Evolutionary conservation across 2,113 vertebrate genomes (phyloP).

Genomic region (Andinoacara biseriatus): DNA sequence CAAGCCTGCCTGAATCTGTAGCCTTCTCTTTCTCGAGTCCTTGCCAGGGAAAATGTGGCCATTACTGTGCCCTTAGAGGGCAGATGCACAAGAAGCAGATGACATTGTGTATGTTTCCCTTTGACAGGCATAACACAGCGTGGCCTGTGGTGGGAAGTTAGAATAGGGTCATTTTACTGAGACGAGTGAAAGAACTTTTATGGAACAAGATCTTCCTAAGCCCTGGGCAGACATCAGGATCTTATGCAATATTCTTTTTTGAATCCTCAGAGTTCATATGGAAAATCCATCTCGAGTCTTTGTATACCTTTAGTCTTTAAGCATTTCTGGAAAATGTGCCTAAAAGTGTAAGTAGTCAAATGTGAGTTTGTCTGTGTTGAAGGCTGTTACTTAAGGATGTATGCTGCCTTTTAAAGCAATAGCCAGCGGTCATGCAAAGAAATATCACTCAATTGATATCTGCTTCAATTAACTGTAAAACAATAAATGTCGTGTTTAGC

Average conservation of each 20-base stretch:
- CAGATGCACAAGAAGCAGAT: conserved; percentile 28
- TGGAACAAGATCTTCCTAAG: conserved; percentile 43
- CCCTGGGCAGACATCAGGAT: conserved; percentile 29
- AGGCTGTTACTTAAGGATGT: not conserved
- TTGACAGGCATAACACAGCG: conserved; percentile 27
- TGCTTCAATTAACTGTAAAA: not conserved
- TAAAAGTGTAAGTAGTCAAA: not conserved
- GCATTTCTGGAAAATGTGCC: not conserved
- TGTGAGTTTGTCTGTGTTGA: not conserved
- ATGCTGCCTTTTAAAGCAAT: not conserved
- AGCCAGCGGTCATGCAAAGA: not conserved
- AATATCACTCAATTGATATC: not conserved
- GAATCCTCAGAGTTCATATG: not conserved
- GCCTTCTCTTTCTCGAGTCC: not conserved
- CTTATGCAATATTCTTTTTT: conserved; percentile 51
- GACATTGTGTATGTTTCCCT: conserved; percentile 19
- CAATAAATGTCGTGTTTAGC: too few relatives aligned
- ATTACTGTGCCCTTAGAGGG: conserved; percentile 18
- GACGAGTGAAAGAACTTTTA: conserved; percentile 35
- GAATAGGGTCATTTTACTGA: conserved; percentile 29
- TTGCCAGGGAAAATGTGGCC: conserved; percentile 38
- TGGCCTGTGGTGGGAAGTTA: conserved; percentile 39
- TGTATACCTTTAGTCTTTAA: not conserved
- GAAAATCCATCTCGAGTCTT: not conserved
- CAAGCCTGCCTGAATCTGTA: not conserved